Evolutionary conservation across 2,113 vertebrate species (phyloP).

Genomic region (Illadopsis cleaveri): DNA sequence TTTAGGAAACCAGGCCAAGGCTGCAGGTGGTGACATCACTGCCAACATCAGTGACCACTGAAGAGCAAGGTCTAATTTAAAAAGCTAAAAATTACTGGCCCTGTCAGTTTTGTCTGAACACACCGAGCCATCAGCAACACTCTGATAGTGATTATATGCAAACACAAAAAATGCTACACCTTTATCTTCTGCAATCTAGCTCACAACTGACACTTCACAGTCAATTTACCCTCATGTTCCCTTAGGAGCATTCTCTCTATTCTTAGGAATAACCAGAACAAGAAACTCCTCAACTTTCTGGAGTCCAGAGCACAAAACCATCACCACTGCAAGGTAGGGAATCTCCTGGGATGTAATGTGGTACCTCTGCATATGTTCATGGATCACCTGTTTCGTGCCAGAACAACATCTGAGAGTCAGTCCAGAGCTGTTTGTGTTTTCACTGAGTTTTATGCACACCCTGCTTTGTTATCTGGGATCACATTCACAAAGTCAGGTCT

Average conservation of each 20-base stretch:
- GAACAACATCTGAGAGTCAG: neutral
- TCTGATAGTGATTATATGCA: neutral
- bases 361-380: neutral
- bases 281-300: neutral
- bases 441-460: neutral
- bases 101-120: neutral
- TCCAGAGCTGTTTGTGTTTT: accelerated
- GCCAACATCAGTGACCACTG: neutral
- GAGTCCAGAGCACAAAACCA: neutral
- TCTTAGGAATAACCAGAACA: neutral
- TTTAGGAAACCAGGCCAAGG: neutral
- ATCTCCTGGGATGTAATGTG: neutral
- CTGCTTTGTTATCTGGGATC: neutral
- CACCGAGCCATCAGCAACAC: neutral
- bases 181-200: neutral
- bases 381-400: neutral
- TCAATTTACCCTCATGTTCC: neutral
- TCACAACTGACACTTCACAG: neutral
- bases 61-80: neutral
- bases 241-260: too few species aligned
- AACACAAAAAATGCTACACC: neutral
- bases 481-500: neutral
- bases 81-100: neutral
- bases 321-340: neutral
- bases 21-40: neutral